Evolutionary conservation across 2,797 vertebrate genomes (phyloP), one percentile per base, ranked within the genome.

Genomic region (Poecilia wingei): DNA sequence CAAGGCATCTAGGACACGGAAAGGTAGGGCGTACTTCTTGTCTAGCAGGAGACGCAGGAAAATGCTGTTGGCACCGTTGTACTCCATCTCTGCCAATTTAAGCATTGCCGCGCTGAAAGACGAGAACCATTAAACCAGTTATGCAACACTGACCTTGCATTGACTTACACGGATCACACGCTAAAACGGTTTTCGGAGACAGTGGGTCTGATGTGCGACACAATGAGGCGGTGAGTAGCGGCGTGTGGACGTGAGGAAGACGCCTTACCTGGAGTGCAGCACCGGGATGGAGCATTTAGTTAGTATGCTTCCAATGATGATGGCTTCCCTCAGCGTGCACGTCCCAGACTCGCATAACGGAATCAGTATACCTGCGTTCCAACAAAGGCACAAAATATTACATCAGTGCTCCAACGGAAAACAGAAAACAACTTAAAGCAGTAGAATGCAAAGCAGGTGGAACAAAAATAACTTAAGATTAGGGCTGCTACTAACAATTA

Each of bases 11-110:
- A 99, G 94, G 78, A 99, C 98, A 0, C 98, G 97, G 96, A 99
- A 99, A 69, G 98, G 98, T 94, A 99, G 95, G 0, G 98, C 98
- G 0, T 99, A 99, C 14, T 98, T 99, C 95, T 99, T 99, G 91
- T 99, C 98, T 2, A 99, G 96, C 84, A 99, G 89, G 73, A 99
- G 96, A 0, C 98, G 97, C 66, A 99, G 96, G 93, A 99, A 99
- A 93, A 99, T 98, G 93, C 98, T 99, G 95, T 97, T 99, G 91
- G 98, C 98, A 0, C 98, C 98, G 0, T 96, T 99, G 91, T 99
- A 99, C 74, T 96, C 97, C 97, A 98, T 98, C 94, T 99, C 98
- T 0, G 98, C 97, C 49, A 99, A 95, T 91, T 99, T 99, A 51
- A 99, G 96, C 98, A 99, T 98, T 43, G 98, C 97, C 0, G 98